Percentiles rank a stretch among this genome's conserved stretches.
These are phyloP conservation scores for Cybosia mesomella DNA, from an alignment of 2,888 invertebrate species.

Conservation along the genomic window DNA sequence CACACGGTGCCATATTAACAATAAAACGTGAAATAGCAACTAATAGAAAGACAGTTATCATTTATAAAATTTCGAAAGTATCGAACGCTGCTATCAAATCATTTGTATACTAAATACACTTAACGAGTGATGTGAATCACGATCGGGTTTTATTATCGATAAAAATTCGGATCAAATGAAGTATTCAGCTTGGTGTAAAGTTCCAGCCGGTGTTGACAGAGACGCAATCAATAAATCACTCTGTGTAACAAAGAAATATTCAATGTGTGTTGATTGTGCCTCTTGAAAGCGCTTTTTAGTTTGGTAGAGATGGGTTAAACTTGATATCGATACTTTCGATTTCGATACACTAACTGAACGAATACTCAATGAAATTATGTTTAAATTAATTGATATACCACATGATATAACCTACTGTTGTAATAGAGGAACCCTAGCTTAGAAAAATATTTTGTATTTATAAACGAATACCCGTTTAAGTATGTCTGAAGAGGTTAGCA, in stretches of 20 bases:
- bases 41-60: conserved; percentile 55
- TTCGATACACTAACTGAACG: conserved; percentile 17
- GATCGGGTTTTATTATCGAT: conserved; percentile 82
- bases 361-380: background rate
- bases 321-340: conserved; percentile 62
- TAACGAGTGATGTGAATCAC: conserved; percentile 84
- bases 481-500: background rate
- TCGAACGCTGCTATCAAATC: conserved; percentile 66
- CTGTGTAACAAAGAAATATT: conserved; percentile 81
- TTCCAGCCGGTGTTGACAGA: conserved; percentile 85
- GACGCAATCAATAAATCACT: conserved; percentile 87
- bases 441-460: too few species aligned
- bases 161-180: conserved; percentile 87
- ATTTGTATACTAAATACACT: conserved; percentile 84
- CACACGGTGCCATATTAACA: conserved; percentile 37
- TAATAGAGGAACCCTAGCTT: too few species aligned
- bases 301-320: conserved; percentile 63
- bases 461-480: background rate
- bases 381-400: background rate
- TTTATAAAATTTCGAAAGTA: conserved; percentile 49
- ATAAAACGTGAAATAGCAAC: conserved; percentile 45
- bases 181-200: conserved; percentile 81
- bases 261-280: conserved; percentile 87
- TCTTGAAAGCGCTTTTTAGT: conserved; percentile 83
- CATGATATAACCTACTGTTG: too few species aligned